Evolutionary conservation across 30 jellyfish, hydroid and myxozoan genomes (phyloP).

Genomic region (Aurelia sp.): DNA sequence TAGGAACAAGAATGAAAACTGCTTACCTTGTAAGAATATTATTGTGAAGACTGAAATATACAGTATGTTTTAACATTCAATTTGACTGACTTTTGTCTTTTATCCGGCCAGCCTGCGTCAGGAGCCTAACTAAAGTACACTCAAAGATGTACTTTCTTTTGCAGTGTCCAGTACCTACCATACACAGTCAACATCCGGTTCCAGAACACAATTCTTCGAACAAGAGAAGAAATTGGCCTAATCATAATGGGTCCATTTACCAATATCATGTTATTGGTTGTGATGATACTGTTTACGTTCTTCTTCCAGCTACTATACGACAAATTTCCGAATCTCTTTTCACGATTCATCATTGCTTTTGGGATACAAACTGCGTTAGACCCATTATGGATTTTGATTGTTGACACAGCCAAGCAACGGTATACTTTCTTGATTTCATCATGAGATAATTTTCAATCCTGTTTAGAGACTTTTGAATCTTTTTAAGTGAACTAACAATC

Average conservation of each 20-base stretch:
- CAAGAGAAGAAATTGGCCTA: constrained; percentile 92
- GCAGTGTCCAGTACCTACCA: constrained; percentile 86
- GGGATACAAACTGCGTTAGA: constrained; percentile 92
- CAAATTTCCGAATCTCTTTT: constrained; percentile 75
- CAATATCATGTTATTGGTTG: constrained; percentile 56
- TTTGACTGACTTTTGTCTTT: background rate
- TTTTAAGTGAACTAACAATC: no score
- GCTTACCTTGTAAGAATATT: no score
- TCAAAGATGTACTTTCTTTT: background rate
- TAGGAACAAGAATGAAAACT: no score
- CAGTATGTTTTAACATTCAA: no score
- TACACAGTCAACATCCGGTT: constrained; percentile 85
- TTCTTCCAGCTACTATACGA: constrained; percentile 84
- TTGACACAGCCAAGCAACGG: constrained; percentile 89
- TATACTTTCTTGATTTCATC: background rate
- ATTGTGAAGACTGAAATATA: no score
- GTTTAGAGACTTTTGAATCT: no score
- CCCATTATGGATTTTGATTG: constrained; percentile 87
- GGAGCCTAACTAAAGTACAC: background rate
- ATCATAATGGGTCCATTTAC: constrained; percentile 94
- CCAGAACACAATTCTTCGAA: constrained; percentile 88
- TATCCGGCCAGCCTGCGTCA: background rate
- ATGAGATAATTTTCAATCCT: no score
- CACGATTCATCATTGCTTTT: constrained; percentile 86
- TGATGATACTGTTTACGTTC: constrained; percentile 67